Evolutionary conservation across 1,140 invertebrate genomes (phyloP), one percentile per base, ranked within the genome.

Genomic region (Metaphire vulgaris): DNA sequence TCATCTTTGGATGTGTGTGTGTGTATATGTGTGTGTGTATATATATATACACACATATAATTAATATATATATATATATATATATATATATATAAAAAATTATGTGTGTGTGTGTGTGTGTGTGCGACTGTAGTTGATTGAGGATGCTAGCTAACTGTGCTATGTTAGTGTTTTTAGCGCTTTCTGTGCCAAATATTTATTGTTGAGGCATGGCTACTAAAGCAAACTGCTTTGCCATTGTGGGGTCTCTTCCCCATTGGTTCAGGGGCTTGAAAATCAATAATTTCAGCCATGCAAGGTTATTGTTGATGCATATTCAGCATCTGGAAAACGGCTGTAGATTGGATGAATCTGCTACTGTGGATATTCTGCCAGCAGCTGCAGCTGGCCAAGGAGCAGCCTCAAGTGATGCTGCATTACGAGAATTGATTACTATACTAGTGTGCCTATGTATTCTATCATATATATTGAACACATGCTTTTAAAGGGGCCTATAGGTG

Each of bases 221-320:
- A n/a, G n/a, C 41, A 56, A 21, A 56, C 21, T 6, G 41, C 41
- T 56, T 6, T 56, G 6, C 41, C 41, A 21, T 56, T n/a, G n/a
- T n/a, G n/a, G 41, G 41, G 6, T 21, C 41, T 56, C 41, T 21
- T 21, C 21, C 41, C 41, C 6, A 12, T 21, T 56, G 41, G 6
- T 56, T 56, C 41, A 6, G 30, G 65, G 32, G 32, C 33, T 33
- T 67, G 26, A 21, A 72, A 26, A 56, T 72, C 31, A 74, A 41
- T 28, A 33, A 69, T 74, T 76, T 69, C 30, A 69, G n/a, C 41
- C 41, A 21, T 56, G 41, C 41, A 56, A 12, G 41, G n/a, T n/a
- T n/a, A n/a, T n/a, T n/a, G n/a, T n/a, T n/a, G 6, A 56, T 56
- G 41, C 41, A 56, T 56, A 56, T 56, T 56, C 41, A 56, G 21